Percentiles rank a stretch among this genome's conserved stretches.
These are phyloP conservation scores for Cepaea hortensis DNA, from an alignment of 2,888 invertebrate species.

Conservation along the genomic window DNA sequence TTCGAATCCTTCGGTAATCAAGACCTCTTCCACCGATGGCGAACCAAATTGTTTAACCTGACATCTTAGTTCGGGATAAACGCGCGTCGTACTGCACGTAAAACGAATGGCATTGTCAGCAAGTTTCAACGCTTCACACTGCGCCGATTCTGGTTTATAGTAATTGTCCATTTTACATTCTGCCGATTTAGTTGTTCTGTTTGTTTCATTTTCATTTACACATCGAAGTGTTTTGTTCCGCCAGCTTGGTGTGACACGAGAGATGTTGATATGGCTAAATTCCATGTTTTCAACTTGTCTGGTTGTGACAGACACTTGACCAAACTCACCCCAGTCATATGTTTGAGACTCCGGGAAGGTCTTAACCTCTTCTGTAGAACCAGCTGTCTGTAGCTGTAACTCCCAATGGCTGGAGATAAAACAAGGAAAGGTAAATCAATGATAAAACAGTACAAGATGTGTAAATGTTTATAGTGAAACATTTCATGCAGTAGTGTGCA, in stretches of 20 bases:
- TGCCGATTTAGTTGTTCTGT: neutral
- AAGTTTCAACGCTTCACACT: neutral
- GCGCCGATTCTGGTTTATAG: neutral
- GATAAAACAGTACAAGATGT: no score
- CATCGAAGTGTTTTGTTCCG: neutral
- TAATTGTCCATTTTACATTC: neutral
- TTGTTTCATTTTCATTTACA: neutral
- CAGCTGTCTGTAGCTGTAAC: neutral
- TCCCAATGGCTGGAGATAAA: neutral
- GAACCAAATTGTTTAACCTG: neutral
- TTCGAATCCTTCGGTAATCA: neutral
- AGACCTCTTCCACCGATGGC: no score
- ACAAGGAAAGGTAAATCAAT: neutral
- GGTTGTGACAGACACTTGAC: neutral
- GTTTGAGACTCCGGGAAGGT: neutral
- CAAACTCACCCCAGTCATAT: neutral
- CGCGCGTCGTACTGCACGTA: neutral
- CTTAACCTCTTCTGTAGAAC: neutral
- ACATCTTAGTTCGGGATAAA: neutral
- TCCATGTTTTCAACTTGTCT: neutral
- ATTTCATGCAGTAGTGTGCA: no score
- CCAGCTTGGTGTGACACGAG: neutral
- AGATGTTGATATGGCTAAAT: neutral
- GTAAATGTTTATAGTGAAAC: no score
- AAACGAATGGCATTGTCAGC: neutral